A percentile compares a stretch with the other conserved stretches of the same genome.
Conservation (phyloP, 2,888 invertebrate genomes). For the Cataglyphis cursor region DNA sequence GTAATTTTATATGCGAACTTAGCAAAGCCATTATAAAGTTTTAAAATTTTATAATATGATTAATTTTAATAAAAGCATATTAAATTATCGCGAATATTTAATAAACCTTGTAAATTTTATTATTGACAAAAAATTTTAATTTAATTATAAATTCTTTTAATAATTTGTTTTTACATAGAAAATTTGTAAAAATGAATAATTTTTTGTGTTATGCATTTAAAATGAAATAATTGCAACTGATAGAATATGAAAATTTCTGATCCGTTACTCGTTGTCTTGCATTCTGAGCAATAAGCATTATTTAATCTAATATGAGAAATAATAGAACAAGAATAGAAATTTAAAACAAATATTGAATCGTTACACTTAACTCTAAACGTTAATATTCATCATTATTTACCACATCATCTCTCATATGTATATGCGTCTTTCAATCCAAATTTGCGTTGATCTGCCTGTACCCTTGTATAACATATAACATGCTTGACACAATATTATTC, state of each 20-base stretch:
- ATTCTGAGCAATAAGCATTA: neutral
- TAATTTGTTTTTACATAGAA: neutral
- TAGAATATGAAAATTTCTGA: neutral
- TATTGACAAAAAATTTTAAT: neutral
- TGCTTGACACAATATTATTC: slow-evolving; percentile 10
- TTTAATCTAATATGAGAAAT: neutral
- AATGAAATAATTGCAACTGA: neutral
- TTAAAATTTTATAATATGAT: slow-evolving; percentile 34
- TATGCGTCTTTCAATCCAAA: neutral
- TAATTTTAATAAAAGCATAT: slow-evolving; percentile 1
- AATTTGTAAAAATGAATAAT: neutral
- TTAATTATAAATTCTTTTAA: neutral
- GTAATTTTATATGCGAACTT: slow-evolving; percentile 1
- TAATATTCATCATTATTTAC: neutral
- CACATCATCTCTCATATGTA: neutral
- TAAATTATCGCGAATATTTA: slow-evolving; percentile 11
- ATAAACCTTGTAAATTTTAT: slow-evolving; percentile 20
- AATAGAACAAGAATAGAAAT: too few relatives aligned
- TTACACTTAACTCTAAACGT: neutral
- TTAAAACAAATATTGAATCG: neutral
- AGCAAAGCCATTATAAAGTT: slow-evolving; percentile 19
- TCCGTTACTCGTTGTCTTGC: neutral
- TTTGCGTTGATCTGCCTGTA: neutral
- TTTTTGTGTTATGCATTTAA: neutral
- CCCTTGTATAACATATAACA: neutral